phyloP scores from a whole-genome alignment of 2,797 vertebrate species.

The Lepilemur ruficaudatus region DNA sequence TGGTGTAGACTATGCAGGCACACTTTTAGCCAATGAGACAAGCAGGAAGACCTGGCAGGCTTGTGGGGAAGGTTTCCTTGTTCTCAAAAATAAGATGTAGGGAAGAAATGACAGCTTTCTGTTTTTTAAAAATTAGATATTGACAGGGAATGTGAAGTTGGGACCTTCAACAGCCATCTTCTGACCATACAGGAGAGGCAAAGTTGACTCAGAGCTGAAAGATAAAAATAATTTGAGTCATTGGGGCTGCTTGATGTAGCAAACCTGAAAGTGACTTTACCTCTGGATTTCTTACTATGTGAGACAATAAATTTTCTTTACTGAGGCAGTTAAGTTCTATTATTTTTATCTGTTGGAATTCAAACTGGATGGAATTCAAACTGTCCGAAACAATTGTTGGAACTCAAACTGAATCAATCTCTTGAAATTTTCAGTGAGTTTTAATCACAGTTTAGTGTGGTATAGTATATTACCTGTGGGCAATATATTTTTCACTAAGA shows the following conservation, averaged over 20 bases:
- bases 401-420: neutral
- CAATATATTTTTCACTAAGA: neutral
- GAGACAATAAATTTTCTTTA: neutral
- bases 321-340: neutral
- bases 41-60: neutral
- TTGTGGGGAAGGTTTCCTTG: neutral
- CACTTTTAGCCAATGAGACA: neutral
- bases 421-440: neutral
- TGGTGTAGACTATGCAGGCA: neutral
- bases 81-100: neutral
- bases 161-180: neutral
- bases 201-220: neutral
- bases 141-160: neutral
- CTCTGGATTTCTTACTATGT: neutral
- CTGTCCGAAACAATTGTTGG: neutral
- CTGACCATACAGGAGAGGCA: neutral
- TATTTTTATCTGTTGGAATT: conserved; percentile 17
- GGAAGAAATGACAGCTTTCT: neutral
- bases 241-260: neutral
- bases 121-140: neutral
- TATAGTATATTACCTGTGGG: neutral
- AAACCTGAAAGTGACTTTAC: neutral
- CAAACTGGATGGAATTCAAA: neutral
- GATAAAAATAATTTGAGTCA: neutral
- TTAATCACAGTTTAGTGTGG: neutral